These are phyloP conservation scores for Tyrannus savana DNA, from an alignment of 2,113 vertebrate genomes.

Conservation along the genomic window DNA sequence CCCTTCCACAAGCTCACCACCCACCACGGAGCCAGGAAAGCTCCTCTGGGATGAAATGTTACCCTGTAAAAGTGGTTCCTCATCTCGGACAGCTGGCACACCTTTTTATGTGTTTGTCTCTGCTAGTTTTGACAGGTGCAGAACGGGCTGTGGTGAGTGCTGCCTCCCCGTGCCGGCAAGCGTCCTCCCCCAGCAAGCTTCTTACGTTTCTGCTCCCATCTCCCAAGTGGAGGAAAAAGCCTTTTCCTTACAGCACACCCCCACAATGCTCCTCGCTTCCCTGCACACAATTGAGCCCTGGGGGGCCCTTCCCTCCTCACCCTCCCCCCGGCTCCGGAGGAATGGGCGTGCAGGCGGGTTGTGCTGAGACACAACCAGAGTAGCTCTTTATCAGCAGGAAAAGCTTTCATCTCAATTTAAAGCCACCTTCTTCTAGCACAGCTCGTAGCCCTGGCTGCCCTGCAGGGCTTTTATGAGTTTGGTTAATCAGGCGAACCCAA, in stretches of 20 bases:
- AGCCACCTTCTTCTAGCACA: neutral
- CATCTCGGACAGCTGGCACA: neutral
- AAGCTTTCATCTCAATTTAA: neutral
- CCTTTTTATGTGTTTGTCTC: neutral
- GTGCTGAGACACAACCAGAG: neutral
- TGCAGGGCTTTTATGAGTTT: neutral
- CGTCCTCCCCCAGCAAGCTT: neutral
- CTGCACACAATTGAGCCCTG: neutral
- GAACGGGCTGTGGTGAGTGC: accelerated
- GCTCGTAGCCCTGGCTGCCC: neutral
- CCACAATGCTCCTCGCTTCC: neutral
- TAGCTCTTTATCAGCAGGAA: neutral
- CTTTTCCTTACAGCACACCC: neutral
- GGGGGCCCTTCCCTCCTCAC: neutral
- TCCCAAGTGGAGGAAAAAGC: neutral
- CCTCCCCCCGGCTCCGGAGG: neutral
- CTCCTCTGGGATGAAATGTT: neutral
- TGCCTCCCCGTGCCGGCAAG: neutral
- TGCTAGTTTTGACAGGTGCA: neutral
- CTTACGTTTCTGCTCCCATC: neutral
- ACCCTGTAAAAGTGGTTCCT: neutral
- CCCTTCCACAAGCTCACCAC: neutral
- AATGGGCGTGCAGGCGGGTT: neutral
- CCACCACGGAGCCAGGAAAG: neutral
- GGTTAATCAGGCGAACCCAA: neutral